Conservation (phyloP, 2,113 vertebrate species). For the Rhinopithecus roxellana region DNA sequence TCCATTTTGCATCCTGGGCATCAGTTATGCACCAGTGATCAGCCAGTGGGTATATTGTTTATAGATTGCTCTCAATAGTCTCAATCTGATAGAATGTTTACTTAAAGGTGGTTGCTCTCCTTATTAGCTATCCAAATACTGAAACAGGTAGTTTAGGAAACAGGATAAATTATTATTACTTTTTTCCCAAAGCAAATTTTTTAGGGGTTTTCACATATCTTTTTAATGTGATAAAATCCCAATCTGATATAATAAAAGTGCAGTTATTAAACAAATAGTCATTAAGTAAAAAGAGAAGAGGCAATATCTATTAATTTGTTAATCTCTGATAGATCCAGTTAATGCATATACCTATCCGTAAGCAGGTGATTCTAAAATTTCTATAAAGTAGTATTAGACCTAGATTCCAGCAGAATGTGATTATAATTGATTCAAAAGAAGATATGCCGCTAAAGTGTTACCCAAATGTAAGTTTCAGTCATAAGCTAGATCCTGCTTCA, state of each 20-base stretch:
- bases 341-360: neutral
- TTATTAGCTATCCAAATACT: neutral
- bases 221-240: constrained; percentile 12
- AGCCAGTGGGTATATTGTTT: neutral
- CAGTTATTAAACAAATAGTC: neutral
- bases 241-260: neutral
- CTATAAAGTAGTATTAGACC: neutral
- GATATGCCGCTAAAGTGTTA: neutral
- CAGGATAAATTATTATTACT: neutral
- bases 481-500: neutral
- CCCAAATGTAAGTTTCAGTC: neutral
- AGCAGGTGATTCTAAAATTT: neutral
- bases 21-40: neutral
- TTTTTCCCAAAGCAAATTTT: neutral
- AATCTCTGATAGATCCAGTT: neutral
- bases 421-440: neutral
- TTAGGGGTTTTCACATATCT: neutral
- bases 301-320: neutral
- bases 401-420: neutral
- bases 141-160: constrained; percentile 15
- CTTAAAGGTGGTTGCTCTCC: neutral
- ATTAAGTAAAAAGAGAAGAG: neutral
- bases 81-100: neutral
- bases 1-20: neutral
- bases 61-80: neutral